Conservation (phyloP, 2,797 vertebrate genomes). For the Babyrousa celebensis region DNA sequence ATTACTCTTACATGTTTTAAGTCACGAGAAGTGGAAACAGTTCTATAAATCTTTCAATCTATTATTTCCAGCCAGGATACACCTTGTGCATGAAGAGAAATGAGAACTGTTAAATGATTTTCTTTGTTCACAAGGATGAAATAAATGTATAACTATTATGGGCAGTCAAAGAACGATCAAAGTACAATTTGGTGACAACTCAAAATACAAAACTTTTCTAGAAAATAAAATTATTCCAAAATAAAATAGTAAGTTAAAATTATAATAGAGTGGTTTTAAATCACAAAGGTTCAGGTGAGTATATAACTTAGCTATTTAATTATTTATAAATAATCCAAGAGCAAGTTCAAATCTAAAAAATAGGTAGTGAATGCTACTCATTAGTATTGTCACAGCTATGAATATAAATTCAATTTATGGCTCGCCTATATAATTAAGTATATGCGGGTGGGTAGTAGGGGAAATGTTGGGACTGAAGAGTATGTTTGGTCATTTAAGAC, state of each 20-base stretch:
- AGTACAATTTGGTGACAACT: background rate
- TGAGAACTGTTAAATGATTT: background rate
- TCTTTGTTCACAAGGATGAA: background rate
- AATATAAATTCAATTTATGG: background rate
- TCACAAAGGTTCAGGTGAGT: background rate
- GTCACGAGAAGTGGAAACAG: background rate
- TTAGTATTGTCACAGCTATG: background rate
- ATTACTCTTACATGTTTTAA: background rate
- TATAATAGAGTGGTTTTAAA: background rate
- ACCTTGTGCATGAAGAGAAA: background rate
- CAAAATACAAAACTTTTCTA: constrained; percentile 7
- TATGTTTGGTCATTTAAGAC: background rate
- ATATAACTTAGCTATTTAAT: background rate
- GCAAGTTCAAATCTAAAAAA: background rate
- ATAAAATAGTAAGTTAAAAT: constrained; percentile 21
- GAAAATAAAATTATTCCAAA: constrained; percentile 15
- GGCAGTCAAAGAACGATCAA: background rate
- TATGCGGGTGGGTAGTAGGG: too few species aligned
- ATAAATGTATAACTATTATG: background rate
- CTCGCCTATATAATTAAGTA: background rate
- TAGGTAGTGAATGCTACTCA: background rate
- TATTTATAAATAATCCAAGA: background rate
- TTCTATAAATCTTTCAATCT: background rate
- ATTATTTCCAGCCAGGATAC: background rate
- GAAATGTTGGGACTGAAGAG: background rate